A percentile compares a stretch with the other conserved stretches of the same genome.
Conservation (phyloP, 2,888 invertebrate species). For the Diarsia dahlii region DNA sequence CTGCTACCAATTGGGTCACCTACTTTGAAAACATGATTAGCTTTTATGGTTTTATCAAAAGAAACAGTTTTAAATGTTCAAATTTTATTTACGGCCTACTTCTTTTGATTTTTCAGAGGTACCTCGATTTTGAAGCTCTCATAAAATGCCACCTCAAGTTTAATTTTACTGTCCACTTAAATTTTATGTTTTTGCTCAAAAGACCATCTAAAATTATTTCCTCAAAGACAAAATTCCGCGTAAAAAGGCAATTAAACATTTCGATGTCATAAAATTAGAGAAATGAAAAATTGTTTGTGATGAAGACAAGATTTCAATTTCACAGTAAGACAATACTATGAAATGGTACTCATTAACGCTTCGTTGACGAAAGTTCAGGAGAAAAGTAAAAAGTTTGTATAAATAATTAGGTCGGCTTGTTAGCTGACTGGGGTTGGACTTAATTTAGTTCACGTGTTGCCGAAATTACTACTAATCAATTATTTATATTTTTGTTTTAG, state of each 20-base stretch:
- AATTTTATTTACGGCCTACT: neutral
- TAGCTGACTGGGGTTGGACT: constrained; percentile 27
- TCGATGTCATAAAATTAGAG: constrained; percentile 5
- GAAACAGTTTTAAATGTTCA: neutral
- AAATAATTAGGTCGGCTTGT: constrained; percentile 61
- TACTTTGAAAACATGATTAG: neutral
- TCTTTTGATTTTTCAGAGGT: neutral
- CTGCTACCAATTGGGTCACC: neutral
- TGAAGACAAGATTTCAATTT: constrained; percentile 12
- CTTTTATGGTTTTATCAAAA: neutral
- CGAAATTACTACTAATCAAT: neutral
- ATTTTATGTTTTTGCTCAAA: neutral
- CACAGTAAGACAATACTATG: constrained; percentile 13
- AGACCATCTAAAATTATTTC: constrained; percentile 5
- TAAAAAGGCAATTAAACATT: neutral
- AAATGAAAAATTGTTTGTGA: constrained; percentile 24
- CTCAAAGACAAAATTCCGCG: neutral
- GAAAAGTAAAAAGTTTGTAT: constrained; percentile 31
- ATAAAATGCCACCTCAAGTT: neutral
- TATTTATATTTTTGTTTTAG: constrained; percentile 3
- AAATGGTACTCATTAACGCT: constrained; percentile 64
- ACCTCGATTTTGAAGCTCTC: neutral
- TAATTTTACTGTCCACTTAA: neutral
- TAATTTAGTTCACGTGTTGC: constrained; percentile 39
- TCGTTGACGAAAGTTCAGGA: constrained; percentile 40